Conservation (phyloP, 2,113 vertebrate species). For the Notechis scutatus region DNA sequence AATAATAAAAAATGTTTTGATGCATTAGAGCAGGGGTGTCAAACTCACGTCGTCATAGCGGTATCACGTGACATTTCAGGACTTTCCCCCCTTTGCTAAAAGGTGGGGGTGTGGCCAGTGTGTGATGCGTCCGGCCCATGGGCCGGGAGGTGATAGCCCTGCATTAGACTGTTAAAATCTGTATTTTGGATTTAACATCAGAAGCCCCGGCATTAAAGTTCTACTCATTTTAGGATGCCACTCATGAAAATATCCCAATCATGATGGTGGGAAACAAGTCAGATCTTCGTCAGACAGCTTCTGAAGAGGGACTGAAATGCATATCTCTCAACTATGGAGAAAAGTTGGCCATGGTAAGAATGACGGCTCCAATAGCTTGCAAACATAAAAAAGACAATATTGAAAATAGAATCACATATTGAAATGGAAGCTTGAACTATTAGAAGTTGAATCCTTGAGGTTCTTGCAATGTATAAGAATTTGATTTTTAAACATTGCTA, state of each 20-base stretch:
- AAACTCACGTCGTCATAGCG: no score
- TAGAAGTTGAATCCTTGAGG: neutral
- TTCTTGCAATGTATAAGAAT: neutral
- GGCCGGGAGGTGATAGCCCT: no score
- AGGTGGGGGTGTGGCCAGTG: no score
- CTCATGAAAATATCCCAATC: slow-evolving; percentile 84
- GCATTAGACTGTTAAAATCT: neutral
- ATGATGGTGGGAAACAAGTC: slow-evolving; percentile 97
- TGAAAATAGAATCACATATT: neutral
- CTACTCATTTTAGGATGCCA: slow-evolving; percentile 75
- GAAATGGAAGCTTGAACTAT: neutral
- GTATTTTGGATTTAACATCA: neutral
- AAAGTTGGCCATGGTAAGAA: slow-evolving; percentile 91
- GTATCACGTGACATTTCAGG: no score
- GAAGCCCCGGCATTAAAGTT: neutral
- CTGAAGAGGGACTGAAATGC: slow-evolving; percentile 71
- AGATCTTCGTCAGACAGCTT: slow-evolving; percentile 77
- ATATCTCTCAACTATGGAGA: slow-evolving; percentile 85
- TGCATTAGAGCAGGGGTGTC: neutral
- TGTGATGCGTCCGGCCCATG: no score
- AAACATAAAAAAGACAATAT: neutral
- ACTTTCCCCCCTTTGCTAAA: no score
- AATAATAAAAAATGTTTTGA: neutral
- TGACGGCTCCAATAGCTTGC: neutral
- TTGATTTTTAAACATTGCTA: neutral